Evolutionary conservation across 2,113 vertebrate genomes (phyloP).

Genomic region (Tragulus kanchil): DNA sequence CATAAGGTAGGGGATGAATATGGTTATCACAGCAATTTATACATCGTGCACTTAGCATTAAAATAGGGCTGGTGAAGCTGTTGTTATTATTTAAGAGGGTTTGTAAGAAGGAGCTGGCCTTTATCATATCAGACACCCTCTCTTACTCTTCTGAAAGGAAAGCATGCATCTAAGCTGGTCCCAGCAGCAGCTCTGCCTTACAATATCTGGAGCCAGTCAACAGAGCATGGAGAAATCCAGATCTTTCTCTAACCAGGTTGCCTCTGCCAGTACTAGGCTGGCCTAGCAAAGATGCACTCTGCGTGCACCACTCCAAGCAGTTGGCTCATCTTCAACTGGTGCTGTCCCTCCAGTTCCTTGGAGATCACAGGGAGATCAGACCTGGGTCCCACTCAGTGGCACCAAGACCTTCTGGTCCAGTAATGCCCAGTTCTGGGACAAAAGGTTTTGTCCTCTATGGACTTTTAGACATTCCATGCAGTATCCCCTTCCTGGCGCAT

Average conservation of each 20-base stretch:
- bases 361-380: background rate
- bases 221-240: background rate
- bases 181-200: background rate
- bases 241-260: background rate
- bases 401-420: background rate
- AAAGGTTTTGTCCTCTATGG: background rate
- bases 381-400: too few species aligned
- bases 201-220: background rate
- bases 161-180: background rate
- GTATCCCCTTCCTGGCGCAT: background rate
- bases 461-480: background rate
- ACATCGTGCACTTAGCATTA: conserved; percentile 64
- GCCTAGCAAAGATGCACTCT: background rate
- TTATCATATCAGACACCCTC: background rate
- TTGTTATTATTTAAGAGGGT: conserved; percentile 15
- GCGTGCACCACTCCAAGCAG: too few species aligned
- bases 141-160: background rate
- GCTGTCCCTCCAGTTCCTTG: too few species aligned
- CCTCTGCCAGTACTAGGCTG: background rate
- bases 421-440: background rate
- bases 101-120: background rate
- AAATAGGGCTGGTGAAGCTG: conserved; percentile 61
- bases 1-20: conserved; percentile 83
- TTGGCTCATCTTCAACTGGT: too few species aligned
- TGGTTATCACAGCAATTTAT: conserved; percentile 85